Base-by-base conservation (phyloP, 2,797 vertebrate species). In the Myripristis murdjan region DNA sequence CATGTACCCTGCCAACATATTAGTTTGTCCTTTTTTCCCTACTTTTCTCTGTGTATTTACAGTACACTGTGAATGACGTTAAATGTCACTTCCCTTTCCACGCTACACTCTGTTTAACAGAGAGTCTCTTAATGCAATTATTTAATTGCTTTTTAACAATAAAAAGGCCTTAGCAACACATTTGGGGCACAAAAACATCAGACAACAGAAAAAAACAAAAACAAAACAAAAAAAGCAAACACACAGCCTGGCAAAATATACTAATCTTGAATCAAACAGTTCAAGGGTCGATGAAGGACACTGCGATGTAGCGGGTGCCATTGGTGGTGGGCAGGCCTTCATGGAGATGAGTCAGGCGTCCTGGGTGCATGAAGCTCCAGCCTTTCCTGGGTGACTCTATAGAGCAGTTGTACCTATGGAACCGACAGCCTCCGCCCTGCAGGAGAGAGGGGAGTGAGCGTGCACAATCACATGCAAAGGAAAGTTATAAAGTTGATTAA, bases 361-460 rank as follows among this genome's bases (percentile, higher is more conserved):
- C 98, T 0, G 98, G 98, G 76, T 99, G 98, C 96, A 99, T 99
- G 87, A 99, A 99, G 83, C 95, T 98, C 98, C 98, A 99, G 69
- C 98, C 98, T 93, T 99, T 99, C 71, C 97, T 95, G 0, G 97
- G 96, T 31, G 98, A 97, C 1, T 96, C 94, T 85, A 99, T 93
- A 44, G 97, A 96, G 79, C 98, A 99, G 92, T 99, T 99, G 84
- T 99, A 99, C 62, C 98, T 93, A 75, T 98, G 93, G 92, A 99
- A 99, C 76, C 96, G 96, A 78, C 98, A 99, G 54, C 98, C 98
- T 18, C 98, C 98, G 70, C 98, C 98, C 98, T 99, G 70, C 15
- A 85, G 81, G 15, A 75, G 68, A 18, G 23, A 31, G 44, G 16
- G 4, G 43, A 9, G 23, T 8, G 51, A 4, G 15, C 15, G 35